A percentile compares a stretch with the other conserved stretches of the same genome.
Evolutionary conservation across 2,888 invertebrate genomes (phyloP).

Genomic region (Drosophila pseudotalamancana): DNA sequence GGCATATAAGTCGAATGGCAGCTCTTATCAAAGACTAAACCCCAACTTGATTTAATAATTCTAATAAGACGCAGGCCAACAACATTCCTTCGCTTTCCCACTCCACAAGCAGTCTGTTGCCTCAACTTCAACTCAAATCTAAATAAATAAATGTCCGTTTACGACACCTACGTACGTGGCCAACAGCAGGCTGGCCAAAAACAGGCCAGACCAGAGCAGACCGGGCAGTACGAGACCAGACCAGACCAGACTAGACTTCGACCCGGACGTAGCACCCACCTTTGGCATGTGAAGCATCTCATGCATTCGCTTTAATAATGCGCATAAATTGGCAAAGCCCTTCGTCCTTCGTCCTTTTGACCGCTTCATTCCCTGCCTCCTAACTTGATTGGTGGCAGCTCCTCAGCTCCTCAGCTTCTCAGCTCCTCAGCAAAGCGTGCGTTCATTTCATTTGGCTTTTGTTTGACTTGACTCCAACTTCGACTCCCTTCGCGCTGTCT

Average conservation of each 20-base stretch:
- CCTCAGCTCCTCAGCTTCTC: no score
- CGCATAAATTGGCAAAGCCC: constrained; percentile 73
- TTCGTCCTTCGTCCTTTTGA: constrained; percentile 65
- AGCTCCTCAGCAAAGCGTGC: constrained; percentile 57
- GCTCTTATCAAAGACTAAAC: neutral
- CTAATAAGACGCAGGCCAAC: constrained; percentile 35
- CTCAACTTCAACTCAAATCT: constrained; percentile 63
- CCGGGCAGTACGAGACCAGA: neutral
- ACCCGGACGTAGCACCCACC: constrained; percentile 22
- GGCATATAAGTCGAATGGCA: neutral
- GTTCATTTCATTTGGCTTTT: constrained; percentile 74
- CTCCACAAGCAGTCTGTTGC: constrained; percentile 37
- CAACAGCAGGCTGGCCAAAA: constrained; percentile 14
- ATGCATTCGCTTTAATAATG: constrained; percentile 78
- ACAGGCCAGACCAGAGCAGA: constrained; percentile 6
- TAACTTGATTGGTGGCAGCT: constrained; percentile 12
- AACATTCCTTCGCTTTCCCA: constrained; percentile 5
- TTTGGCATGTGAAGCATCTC: constrained; percentile 65
- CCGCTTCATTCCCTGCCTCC: constrained; percentile 63
- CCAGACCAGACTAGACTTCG: constrained; percentile 4
- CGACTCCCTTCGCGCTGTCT: constrained; percentile 33
- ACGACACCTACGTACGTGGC: constrained; percentile 65
- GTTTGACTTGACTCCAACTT: constrained; percentile 58
- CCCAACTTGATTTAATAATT: constrained; percentile 62
- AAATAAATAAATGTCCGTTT: constrained; percentile 74